Evolutionary conservation across 1,140 invertebrate genomes (phyloP), one percentile per base, ranked within the genome.

Genomic region (Ericerus pela): DNA sequence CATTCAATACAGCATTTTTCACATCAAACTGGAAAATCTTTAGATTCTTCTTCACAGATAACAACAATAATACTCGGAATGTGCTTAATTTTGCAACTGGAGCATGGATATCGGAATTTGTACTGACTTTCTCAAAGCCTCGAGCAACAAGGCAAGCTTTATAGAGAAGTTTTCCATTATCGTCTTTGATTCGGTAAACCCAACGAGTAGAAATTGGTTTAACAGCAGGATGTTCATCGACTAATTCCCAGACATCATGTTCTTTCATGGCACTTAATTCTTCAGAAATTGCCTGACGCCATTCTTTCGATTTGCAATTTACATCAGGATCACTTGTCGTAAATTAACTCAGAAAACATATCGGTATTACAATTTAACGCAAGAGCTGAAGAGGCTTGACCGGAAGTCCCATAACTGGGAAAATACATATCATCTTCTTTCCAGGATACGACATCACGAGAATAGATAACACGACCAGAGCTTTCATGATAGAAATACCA

Each of bases 101-200:
- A 52, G 61, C 56, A 55, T 55, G 43, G 11, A 38, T 27, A 37
- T 18, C 27, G 18, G n/a, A 55, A n/a, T 55, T 37, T 2, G 43
- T 2, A 16, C 22, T 38, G 14, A 41, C 1, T 41, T 55, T 26
- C 29, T 55, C 36, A 57, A 62, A 65, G 16, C 61, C 58, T 62
- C 57, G 62, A 51, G 58, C 63, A 33, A 65, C 60, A 26, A 64
- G 26, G 31, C 61, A 53, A 16, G 60, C 61, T 57, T 65, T 62
- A 36, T 61, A 64, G 6, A 54, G 55, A 27, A 47, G 14, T 12
- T 47, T 47, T 26, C 20, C 22, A n/a, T 24, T 10, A 2, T 47
- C 16, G 5, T 57, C n/a, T 16, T 53, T 57, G 4, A 26, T 41
- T 41, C 22, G 59, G 36, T 63, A 64, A 16, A 64, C 53, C 61